Percentiles rank a stretch among this genome's conserved stretches.
These are phyloP conservation scores for rabbit (Oryctolagus cuniculus) DNA, from an alignment of 2,113 vertebrate species.

Conservation along the genomic window DNA sequence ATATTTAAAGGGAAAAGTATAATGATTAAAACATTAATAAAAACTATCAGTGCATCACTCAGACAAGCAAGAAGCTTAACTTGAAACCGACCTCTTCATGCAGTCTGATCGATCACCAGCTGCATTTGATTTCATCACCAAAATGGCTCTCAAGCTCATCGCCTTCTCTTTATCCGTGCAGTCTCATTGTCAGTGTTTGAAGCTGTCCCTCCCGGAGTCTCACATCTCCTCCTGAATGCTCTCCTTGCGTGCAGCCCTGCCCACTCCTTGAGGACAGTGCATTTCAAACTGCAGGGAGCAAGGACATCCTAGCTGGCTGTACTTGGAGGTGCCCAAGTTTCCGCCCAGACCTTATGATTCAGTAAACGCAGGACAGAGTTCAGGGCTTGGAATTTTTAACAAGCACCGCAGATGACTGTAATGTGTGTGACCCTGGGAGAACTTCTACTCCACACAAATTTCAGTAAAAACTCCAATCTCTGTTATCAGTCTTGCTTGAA, in stretches of 20 bases:
- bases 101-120: background rate
- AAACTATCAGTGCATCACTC: background rate
- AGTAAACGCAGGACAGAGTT: background rate
- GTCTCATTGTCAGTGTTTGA: background rate
- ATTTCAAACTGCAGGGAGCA: background rate
- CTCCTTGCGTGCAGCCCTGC: background rate
- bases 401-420: background rate
- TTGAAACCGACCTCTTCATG: background rate
- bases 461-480: slow-evolving; percentile 8
- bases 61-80: background rate
- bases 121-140: background rate
- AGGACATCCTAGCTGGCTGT: background rate
- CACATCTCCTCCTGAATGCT: background rate
- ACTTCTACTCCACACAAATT: background rate
- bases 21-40: slow-evolving; percentile 19
- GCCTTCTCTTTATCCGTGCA: background rate
- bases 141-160: background rate
- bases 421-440: background rate
- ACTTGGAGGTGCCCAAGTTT: background rate
- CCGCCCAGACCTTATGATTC: background rate
- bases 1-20: slow-evolving; percentile 36
- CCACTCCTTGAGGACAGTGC: background rate
- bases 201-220: background rate
- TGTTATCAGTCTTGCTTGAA: background rate
- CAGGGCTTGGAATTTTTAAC: background rate